Percentiles rank a stretch among this genome's conserved stretches.
These are phyloP conservation scores for Sebastes miniatus DNA, from an alignment of 2,797 vertebrate genomes.

Conservation along the genomic window DNA sequence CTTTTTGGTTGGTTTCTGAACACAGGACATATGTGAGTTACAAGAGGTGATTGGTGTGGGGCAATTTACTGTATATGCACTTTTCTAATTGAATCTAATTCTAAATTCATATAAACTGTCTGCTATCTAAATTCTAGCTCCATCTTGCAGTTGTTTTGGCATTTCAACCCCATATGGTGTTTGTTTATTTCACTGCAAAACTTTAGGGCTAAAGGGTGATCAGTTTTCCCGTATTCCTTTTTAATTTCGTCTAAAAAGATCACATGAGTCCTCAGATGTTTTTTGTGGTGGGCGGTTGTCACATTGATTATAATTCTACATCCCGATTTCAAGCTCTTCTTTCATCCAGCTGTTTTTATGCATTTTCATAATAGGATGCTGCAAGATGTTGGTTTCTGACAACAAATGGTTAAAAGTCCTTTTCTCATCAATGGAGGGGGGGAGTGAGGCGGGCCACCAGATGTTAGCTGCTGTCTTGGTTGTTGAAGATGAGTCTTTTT, in stretches of 20 bases:
- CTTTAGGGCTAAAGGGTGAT: background rate
- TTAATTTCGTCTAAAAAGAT: background rate
- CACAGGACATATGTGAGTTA: background rate
- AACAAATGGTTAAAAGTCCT: constrained; percentile 46
- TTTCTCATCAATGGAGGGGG: constrained; percentile 36
- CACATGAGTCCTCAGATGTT: background rate
- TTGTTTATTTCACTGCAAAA: background rate
- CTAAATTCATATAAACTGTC: background rate
- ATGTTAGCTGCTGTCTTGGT: constrained; percentile 55
- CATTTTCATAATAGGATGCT: constrained; percentile 28
- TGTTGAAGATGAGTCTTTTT: constrained; percentile 42
- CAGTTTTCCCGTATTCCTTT: background rate
- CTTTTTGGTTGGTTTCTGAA: background rate
- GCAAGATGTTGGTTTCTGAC: constrained; percentile 45
- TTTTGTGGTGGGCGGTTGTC: constrained; percentile 16
- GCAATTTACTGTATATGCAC: background rate
- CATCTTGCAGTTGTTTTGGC: background rate
- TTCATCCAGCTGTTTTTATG: constrained; percentile 39
- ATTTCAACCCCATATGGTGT: background rate
- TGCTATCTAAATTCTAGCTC: background rate
- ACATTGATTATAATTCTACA: constrained; percentile 26
- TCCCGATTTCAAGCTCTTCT: constrained; percentile 20
- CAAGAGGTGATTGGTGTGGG: background rate
- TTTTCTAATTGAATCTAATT: background rate
- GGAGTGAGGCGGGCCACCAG: constrained; percentile 35